Evolutionary conservation across 2,888 invertebrate species (phyloP).

Genomic region (Epirrhoe tristata): DNA sequence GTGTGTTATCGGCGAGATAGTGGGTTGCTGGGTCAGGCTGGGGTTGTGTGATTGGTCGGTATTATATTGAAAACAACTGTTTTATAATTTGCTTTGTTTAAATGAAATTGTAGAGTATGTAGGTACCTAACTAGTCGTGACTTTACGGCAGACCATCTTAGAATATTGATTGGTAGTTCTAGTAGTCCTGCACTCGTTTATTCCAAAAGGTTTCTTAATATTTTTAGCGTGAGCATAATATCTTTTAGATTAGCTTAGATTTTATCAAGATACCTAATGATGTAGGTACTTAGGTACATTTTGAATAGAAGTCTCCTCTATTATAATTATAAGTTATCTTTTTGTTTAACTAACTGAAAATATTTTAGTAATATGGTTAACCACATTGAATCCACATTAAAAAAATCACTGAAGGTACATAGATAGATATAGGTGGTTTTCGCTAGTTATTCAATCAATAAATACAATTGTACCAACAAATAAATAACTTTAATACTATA

Average conservation of each 20-base stretch:
- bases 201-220: neutral
- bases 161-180: neutral
- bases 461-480: conserved; percentile 1
- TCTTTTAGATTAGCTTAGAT: no score
- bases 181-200: neutral
- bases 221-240: no score
- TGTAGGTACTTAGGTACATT: no score
- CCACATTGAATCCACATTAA: no score
- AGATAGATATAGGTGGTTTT: neutral
- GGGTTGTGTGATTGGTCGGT: conserved; percentile 49
- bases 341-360: no score
- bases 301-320: no score
- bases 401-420: no score
- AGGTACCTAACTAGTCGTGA: no score
- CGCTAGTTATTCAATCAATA: neutral
- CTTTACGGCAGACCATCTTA: no score
- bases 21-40: conserved; percentile 73
- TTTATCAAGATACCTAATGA: no score
- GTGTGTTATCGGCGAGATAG: conserved; percentile 69
- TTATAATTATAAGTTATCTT: no score
- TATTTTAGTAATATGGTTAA: no score
- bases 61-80: conserved; percentile 13
- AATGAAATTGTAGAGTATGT: neutral
- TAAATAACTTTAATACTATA: conserved; percentile 10
- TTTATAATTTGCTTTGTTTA: neutral